Evolutionary conservation across 2,888 invertebrate genomes (phyloP).

Genomic region (Ctenicera cuprea): DNA sequence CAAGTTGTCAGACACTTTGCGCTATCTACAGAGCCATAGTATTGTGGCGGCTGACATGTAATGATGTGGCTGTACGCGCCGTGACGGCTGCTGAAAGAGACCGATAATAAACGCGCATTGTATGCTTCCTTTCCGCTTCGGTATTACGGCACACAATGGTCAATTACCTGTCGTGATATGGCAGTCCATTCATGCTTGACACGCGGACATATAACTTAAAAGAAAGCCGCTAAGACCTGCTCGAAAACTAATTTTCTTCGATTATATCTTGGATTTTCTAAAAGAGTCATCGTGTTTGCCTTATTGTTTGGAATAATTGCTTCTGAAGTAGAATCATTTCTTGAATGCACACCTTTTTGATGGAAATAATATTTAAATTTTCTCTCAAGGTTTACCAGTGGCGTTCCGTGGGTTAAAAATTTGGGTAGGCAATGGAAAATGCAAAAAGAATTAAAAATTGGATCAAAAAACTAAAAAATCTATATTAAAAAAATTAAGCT

Average conservation of each 20-base stretch:
- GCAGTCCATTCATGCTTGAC: conserved; percentile 62
- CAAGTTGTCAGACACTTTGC: conserved; percentile 68
- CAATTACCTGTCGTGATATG: conserved; percentile 70
- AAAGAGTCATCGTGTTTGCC: conserved; percentile 55
- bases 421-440: no score
- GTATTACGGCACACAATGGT: conserved; percentile 68
- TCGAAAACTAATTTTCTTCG: conserved; percentile 64
- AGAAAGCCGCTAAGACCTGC: conserved; percentile 58
- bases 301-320: conserved; percentile 53
- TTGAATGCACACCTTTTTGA: conserved; percentile 34
- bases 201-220: conserved; percentile 60
- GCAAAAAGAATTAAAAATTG: no score
- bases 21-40: conserved; percentile 63
- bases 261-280: conserved; percentile 61
- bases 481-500: no score
- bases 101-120: conserved; percentile 70
- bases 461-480: no score
- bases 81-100: conserved; percentile 69
- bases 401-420: no score
- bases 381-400: conserved; percentile 18
- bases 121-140: conserved; percentile 68
- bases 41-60: conserved; percentile 66
- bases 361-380: conserved; percentile 20
- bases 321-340: conserved; percentile 44
- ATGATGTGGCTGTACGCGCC: conserved; percentile 67